A percentile compares a stretch with the other conserved stretches of the same genome.
Evolutionary conservation across 1,140 invertebrate genomes (phyloP).

Genomic region (Adoxophyes honmai): DNA sequence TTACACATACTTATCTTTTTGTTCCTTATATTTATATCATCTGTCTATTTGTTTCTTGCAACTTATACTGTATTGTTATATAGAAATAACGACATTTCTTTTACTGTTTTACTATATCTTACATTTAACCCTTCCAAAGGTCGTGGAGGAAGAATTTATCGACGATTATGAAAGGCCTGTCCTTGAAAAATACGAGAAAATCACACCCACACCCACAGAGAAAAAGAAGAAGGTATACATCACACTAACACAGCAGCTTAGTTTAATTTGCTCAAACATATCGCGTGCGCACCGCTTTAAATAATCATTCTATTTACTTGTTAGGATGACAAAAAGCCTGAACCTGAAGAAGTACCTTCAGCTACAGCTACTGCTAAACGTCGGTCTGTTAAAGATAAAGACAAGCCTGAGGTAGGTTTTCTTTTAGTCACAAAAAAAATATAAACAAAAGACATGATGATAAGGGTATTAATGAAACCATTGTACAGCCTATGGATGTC

Average conservation of each 20-base stretch:
- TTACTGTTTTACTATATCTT: too few species aligned
- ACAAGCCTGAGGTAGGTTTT: constrained; percentile 60
- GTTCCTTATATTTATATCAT: too few species aligned
- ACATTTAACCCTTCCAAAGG: constrained; percentile 47
- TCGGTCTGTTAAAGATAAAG: constrained; percentile 64
- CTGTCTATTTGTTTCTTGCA: too few species aligned
- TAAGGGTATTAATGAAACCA: constrained; percentile 16
- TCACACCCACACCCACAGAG: constrained; percentile 68
- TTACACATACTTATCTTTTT: constrained; percentile 4
- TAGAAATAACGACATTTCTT: too few species aligned
- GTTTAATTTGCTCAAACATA: constrained; percentile 9
- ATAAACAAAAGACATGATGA: constrained; percentile 8
- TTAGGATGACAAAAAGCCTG: constrained; percentile 63
- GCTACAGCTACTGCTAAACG: constrained; percentile 51
- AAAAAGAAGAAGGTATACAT: constrained; percentile 72
- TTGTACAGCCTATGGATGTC: constrained; percentile 66
- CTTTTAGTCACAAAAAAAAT: constrained; percentile 4
- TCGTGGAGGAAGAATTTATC: constrained; percentile 74
- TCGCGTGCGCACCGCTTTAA: constrained; percentile 19
- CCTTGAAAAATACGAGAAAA: constrained; percentile 81
- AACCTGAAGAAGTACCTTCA: constrained; percentile 48
- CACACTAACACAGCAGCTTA: not conserved
- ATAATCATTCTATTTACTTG: constrained; percentile 25
- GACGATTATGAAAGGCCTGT: constrained; percentile 82
- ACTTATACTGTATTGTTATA: too few species aligned